Conservation (phyloP, 2,888 invertebrate species). For the Polydrusus pterygomalis region DNA sequence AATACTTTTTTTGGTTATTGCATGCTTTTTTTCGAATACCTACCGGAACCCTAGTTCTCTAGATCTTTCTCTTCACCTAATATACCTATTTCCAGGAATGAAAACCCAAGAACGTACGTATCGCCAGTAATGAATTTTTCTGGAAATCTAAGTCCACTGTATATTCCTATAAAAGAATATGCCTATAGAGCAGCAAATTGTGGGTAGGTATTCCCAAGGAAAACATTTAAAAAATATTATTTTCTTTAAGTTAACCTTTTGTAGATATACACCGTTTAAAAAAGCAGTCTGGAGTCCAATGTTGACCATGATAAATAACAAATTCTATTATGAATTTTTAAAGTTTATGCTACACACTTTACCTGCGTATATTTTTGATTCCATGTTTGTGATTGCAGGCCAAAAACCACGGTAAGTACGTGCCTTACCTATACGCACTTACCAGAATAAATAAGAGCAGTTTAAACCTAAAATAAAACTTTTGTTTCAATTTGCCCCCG, state of each 20-base stretch:
- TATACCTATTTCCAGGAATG: constrained; percentile 54
- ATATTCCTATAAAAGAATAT: constrained; percentile 58
- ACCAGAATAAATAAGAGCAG: too few relatives aligned
- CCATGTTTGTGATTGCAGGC: constrained; percentile 53
- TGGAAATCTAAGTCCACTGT: constrained; percentile 57
- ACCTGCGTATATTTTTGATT: constrained; percentile 59
- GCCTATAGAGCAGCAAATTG: constrained; percentile 44
- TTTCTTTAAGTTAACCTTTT: neutral
- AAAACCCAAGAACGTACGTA: constrained; percentile 34
- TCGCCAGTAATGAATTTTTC: constrained; percentile 60
- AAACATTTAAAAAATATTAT: neutral
- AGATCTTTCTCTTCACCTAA: neutral
- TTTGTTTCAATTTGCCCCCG: too few relatives aligned
- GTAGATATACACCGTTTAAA: constrained; percentile 56
- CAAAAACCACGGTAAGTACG: constrained; percentile 58
- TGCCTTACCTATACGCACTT: neutral
- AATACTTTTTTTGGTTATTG: too few relatives aligned
- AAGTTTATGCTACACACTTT: constrained; percentile 59
- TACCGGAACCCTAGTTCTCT: too few relatives aligned
- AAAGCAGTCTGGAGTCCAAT: constrained; percentile 61
- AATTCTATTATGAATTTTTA: constrained; percentile 47
- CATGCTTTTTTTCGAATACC: too few relatives aligned
- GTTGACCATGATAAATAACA: constrained; percentile 57
- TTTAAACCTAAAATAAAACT: too few relatives aligned
- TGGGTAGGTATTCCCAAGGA: constrained; percentile 43